Evolutionary conservation across 2,888 invertebrate species (phyloP), one percentile per base, ranked within the genome.

Genomic region (Sarcophaga subvicina): DNA sequence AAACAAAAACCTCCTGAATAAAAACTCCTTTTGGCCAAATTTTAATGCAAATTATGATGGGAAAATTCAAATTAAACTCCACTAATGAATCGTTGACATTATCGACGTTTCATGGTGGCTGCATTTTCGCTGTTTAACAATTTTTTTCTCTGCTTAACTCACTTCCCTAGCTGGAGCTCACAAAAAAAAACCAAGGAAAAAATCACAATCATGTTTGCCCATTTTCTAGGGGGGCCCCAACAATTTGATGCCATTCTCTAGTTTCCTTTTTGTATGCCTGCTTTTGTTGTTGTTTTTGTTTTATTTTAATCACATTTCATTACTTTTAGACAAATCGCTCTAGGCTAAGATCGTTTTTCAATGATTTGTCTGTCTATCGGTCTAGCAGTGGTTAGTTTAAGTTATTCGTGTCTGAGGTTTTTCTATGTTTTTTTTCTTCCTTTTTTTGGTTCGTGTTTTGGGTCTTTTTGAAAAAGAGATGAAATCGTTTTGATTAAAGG

Each of bases 1-100:
- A 70, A 25, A 54, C 14, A 49, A 27, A 64, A 10, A 22, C 12
- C 25, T 47, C 27, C 59, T 37, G 67, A 62, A 85, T 17, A 22
- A 60, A 76, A 81, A 73, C 87, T 88, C 89, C 89, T 86, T 89
- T 90, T 89, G 88, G 89, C 90, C 90, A 90, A 91, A 92, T 89
- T 90, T 88, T 87, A 89, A 91, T 92, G 92, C 91, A 92, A 91
- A 92, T 92, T 92, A 92, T 92, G 92, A 91, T 92, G 92, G 91
- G 91, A 91, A 91, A 88, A 90, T 90, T 90, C 89, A 90, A 92
- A 92, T 91, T 91, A 90, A 87, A 88, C 80, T 88, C 77, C 85
- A 85, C 90, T 89, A 89, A 90, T 90, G 89, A 89, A 89, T 90
- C 88, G 92, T 89, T 90, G 89, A 89, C 89, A 89, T 89, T 89